Evolutionary conservation across 2,797 vertebrate species (phyloP).

Genomic region (Takifugu ocellatus): DNA sequence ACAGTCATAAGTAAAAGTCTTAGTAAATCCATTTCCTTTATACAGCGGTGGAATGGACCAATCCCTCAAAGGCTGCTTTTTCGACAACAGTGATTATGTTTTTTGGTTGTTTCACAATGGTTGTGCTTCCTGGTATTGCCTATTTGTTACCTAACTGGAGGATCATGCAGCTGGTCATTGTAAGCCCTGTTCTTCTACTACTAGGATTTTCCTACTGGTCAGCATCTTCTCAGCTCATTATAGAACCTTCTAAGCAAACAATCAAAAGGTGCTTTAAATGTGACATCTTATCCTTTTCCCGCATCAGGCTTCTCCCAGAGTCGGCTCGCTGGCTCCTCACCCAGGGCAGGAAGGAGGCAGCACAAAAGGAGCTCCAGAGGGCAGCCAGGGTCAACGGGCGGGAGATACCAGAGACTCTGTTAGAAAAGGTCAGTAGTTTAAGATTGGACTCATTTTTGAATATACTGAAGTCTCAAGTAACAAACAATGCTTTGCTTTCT

Average conservation of each 20-base stretch:
- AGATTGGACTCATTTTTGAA: neutral
- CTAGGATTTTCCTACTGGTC: constrained; percentile 73
- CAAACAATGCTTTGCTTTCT: neutral
- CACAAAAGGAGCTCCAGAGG: constrained; percentile 70
- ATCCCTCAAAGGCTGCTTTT: constrained; percentile 48
- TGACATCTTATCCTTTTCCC: neutral
- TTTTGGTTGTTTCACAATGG: constrained; percentile 66
- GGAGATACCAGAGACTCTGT: constrained; percentile 58
- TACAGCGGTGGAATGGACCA: constrained; percentile 1
- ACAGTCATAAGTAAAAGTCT: too few species aligned
- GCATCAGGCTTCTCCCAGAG: constrained; percentile 63
- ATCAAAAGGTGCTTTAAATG: neutral
- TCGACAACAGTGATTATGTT: constrained; percentile 58
- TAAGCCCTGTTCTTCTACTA: constrained; percentile 60
- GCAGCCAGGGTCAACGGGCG: constrained; percentile 71
- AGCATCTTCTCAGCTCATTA: constrained; percentile 27
- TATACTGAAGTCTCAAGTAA: neutral
- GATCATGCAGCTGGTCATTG: constrained; percentile 75
- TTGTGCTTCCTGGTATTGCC: constrained; percentile 78
- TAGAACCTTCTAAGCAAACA: neutral
- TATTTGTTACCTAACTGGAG: constrained; percentile 82
- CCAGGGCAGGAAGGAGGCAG: constrained; percentile 69
- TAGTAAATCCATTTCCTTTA: too few species aligned
- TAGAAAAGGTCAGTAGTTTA: constrained; percentile 66
- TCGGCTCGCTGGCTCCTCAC: constrained; percentile 81